Percentiles rank a stretch among this genome's conserved stretches.
These are phyloP conservation scores for Rhabdornis inornatus DNA, from an alignment of 2,113 vertebrate genomes.

Conservation along the genomic window DNA sequence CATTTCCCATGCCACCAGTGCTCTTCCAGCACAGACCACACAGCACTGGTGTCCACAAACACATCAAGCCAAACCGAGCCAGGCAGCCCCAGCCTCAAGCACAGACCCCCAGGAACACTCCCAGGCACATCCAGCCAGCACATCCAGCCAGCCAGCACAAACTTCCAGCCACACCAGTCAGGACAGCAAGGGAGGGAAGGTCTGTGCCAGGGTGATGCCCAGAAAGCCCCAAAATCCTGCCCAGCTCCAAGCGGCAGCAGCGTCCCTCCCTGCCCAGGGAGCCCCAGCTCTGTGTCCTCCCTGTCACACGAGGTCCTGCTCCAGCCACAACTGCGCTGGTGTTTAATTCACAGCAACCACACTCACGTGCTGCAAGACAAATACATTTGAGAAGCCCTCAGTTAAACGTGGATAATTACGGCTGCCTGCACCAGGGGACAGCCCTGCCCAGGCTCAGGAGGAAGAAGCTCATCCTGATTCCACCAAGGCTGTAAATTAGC, in stretches of 20 bases:
- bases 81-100: neutral
- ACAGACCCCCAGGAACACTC: neutral
- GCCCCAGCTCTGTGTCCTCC: neutral
- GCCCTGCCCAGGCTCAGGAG: neutral
- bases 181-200: neutral
- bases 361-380: slow-evolving; percentile 43
- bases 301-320: neutral
- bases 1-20: neutral
- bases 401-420: slow-evolving; percentile 53
- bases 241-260: neutral
- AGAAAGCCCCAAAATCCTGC: neutral
- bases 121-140: neutral
- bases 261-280: neutral
- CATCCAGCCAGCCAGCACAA: neutral
- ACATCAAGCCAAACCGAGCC: fast-evolving
- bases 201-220: neutral
- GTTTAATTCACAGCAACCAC: slow-evolving; percentile 33
- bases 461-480: neutral
- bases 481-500: slow-evolving; percentile 63
- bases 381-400: slow-evolving; percentile 61
- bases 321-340: neutral
- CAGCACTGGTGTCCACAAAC: neutral
- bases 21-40: neutral
- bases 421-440: slow-evolving; percentile 8
- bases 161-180: neutral